A percentile compares a stretch with the other conserved stretches of the same genome.
Evolutionary conservation across 2,888 invertebrate species (phyloP).

Genomic region (Arge pagana): DNA sequence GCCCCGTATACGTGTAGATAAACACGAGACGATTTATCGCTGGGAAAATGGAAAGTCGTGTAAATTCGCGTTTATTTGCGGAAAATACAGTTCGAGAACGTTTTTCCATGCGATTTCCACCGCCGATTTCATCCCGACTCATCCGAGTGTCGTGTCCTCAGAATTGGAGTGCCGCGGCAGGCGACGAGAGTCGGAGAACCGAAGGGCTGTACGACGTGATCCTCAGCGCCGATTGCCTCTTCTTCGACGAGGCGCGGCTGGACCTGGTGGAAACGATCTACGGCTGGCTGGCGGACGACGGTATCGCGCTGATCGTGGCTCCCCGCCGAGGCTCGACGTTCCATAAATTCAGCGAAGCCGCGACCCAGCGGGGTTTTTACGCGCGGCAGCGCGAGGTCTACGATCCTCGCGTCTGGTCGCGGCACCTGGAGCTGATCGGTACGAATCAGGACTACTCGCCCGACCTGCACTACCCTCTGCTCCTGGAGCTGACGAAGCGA

Average conservation of each 20-base stretch:
- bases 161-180: constrained; percentile 51
- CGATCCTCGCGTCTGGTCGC: constrained; percentile 70
- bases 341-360: constrained; percentile 69
- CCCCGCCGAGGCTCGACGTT: constrained; percentile 75
- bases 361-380: constrained; percentile 64
- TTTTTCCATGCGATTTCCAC: too few species aligned
- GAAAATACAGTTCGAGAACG: too few species aligned
- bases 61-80: too few species aligned
- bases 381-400: constrained; percentile 66
- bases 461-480: constrained; percentile 73
- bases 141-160: constrained; percentile 25
- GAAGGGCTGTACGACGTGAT: constrained; percentile 69
- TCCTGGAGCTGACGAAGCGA: constrained; percentile 66
- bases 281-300: constrained; percentile 65
- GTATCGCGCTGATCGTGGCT: constrained; percentile 76
- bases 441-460: constrained; percentile 68
- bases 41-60: too few species aligned
- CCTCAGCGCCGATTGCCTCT: constrained; percentile 79
- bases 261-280: constrained; percentile 72
- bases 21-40: too few species aligned
- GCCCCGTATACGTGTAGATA: too few species aligned
- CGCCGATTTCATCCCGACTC: too few species aligned
- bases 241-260: constrained; percentile 74
- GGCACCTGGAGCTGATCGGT: constrained; percentile 65
- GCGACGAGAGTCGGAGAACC: constrained; percentile 43